Base-by-base conservation (phyloP, 2,888 invertebrate species). In the Lithophane ornitopus region DNA sequence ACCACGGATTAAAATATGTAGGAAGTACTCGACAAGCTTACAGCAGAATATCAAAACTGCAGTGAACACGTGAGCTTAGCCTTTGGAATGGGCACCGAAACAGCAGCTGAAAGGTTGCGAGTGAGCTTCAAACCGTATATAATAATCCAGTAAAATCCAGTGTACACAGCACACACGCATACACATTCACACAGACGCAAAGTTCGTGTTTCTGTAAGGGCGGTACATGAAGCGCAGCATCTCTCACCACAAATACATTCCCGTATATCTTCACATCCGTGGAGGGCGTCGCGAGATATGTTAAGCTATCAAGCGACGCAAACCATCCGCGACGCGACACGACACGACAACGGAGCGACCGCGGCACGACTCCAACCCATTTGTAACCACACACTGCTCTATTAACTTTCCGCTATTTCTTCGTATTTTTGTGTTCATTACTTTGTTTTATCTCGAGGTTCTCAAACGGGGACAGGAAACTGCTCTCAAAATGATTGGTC, bases 391-490 rank as follows among this genome's bases (percentile, higher is more conserved):
- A 88, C 80, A 89, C 89, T 81, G 87, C 85, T 87, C 88, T 89
- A 90, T 91, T 92, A 92, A 91, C 91, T 88, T 84, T 73, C 82
- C 70, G 84, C 88, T 88, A 92, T 92, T 93, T 91, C 91, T 90
- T 88, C 88, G 88, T 91, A 91, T 91, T 90, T 92, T 90, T 90
- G 87, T 88, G 89, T 90, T 92, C 91, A 93, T 93, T 92, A 91
- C 90, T 88, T 86, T 90, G 88, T 90, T 90, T 91, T 89, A 89
- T 89, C 89, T 90, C 87, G 87, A 89, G 81, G 82, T 79, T 69
- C 83, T 78, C 83, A 70, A 85, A 70, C 82, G 78, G 83, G 49
- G 82, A 82, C 82, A 78, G 80, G 63, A 79, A 75, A 74, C 79
- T 63, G 76, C 69, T 87, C 82, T 85, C 82, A 70, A 81, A 82